Conservation (phyloP, 2,888 invertebrate genomes). For the Sericinus montela region DNA sequence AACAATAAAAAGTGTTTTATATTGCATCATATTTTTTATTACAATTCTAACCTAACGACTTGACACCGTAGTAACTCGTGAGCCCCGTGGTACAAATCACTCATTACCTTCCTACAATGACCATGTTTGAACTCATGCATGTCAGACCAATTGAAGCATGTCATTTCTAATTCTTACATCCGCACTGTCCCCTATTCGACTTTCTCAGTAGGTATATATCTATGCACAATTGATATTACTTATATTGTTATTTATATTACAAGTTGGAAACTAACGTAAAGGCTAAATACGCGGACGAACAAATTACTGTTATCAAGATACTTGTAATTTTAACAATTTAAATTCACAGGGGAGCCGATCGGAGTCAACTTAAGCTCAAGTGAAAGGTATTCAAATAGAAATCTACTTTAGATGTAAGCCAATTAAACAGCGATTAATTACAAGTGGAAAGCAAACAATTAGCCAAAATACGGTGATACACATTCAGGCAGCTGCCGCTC, state of each 20-base stretch:
- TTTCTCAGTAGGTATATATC: not conserved
- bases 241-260: no score
- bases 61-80: no score
- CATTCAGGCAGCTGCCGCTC: constrained; percentile 40
- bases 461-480: constrained; percentile 49
- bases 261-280: no score
- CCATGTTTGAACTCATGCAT: not conserved
- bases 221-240: no score
- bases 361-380: not conserved
- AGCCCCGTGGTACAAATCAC: no score
- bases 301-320: no score
- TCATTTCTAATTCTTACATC: constrained; percentile 3
- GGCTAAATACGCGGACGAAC: no score
- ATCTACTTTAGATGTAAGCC: constrained; percentile 25
- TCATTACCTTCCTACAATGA: no score
- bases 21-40: no score
- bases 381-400: constrained; percentile 15
- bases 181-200: not conserved
- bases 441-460: constrained; percentile 54
- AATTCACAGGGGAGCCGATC: not conserved
- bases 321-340: not conserved
- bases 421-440: constrained; percentile 49
- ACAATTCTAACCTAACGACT: no score
- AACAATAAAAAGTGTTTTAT: no score
- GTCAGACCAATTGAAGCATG: not conserved